A percentile compares a stretch with the other conserved stretches of the same genome.
Conservation (phyloP, 1,140 invertebrate genomes). For the Formica exsecta region DNA sequence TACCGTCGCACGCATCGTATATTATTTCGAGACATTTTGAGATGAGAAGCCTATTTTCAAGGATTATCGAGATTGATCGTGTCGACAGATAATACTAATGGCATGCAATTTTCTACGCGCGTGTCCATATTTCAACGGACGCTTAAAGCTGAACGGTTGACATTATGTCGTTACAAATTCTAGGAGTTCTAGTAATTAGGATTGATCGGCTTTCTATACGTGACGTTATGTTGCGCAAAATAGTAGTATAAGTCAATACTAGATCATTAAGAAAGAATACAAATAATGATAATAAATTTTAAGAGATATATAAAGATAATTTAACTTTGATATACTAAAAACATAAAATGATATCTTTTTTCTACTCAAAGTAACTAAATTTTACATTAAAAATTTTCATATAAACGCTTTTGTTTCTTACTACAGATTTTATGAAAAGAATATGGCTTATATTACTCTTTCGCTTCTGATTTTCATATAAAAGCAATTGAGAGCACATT, state of each 20-base stretch:
- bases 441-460: neutral
- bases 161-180: neutral
- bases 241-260: neutral
- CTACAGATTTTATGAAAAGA: neutral
- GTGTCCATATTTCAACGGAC: constrained; percentile 33
- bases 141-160: constrained; percentile 5
- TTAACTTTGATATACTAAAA: neutral
- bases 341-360: neutral
- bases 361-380: neutral
- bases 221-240: neutral
- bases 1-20: constrained; percentile 64
- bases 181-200: neutral
- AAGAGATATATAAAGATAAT: too few relatives aligned
- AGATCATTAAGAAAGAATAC: neutral
- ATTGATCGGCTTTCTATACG: constrained; percentile 7
- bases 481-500: neutral
- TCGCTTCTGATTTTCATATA: neutral
- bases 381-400: neutral
- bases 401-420: neutral
- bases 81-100: constrained; percentile 37
- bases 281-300: neutral
- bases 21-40: constrained; percentile 64
- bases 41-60: constrained; percentile 62
- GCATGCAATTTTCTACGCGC: constrained; percentile 26
- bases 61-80: constrained; percentile 47